Conservation (phyloP, 2,113 vertebrate genomes). For the Cyphomyrus plagiostoma region DNA sequence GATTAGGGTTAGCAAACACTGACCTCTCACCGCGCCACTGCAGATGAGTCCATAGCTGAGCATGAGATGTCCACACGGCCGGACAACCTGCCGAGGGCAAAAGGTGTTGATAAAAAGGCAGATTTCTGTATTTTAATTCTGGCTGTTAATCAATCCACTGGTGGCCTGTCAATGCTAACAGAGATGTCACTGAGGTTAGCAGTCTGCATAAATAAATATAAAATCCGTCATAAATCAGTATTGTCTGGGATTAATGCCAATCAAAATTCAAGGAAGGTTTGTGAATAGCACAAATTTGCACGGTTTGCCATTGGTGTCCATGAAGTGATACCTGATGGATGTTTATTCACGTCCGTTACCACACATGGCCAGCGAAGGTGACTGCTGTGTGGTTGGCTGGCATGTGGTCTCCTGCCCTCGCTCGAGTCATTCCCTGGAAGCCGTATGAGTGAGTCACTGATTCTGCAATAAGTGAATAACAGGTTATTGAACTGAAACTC, state of each 20-base stretch:
- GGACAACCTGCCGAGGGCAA: not conserved
- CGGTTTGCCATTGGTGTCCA: not conserved
- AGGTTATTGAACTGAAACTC: not conserved
- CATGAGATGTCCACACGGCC: not conserved
- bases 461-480: not conserved
- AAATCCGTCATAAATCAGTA: not conserved
- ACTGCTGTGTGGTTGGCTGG: not conserved
- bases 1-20: not conserved
- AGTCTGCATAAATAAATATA: not conserved
- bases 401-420: not conserved
- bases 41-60: not conserved
- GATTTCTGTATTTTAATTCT: not conserved
- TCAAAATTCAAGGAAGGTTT: not conserved
- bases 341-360: not conserved
- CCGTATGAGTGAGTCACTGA: not conserved
- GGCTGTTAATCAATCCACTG: not conserved
- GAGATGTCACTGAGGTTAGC: not conserved
- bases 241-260: not conserved
- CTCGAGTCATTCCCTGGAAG: not conserved
- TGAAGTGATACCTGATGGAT: not conserved
- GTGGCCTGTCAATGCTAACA: not conserved
- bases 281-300: not conserved
- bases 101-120: not conserved
- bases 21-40: not conserved
- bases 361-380: not conserved